These are phyloP conservation scores for Artemisiospiza belli DNA, from an alignment of 2,113 vertebrate genomes.

Conservation along the genomic window DNA sequence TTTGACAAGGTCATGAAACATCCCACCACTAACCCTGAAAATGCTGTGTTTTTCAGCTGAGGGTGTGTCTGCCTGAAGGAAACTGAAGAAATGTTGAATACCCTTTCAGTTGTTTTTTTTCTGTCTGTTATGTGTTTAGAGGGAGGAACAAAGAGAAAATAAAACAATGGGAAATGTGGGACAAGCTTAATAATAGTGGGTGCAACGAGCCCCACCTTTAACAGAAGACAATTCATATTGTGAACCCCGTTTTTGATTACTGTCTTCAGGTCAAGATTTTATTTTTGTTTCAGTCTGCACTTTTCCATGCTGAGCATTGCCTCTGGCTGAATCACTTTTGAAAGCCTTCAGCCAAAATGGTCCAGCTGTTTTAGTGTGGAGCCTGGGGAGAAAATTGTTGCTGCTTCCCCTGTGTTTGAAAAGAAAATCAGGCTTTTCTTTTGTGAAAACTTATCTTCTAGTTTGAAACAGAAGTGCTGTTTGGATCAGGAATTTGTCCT, in stretches of 20 bases:
- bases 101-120: not conserved
- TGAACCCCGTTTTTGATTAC: not conserved
- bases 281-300: not conserved
- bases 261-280: not conserved
- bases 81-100: not conserved
- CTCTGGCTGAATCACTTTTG: not conserved
- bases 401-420: not conserved
- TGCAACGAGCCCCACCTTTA: constrained; percentile 7
- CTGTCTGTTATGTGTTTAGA: constrained; percentile 36
- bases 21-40: not conserved
- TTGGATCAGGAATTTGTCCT: not conserved
- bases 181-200: not conserved
- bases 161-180: constrained; percentile 27
- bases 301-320: constrained; percentile 9
- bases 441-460: not conserved
- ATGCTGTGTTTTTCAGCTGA: not conserved
- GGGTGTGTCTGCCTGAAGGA: constrained; percentile 35
- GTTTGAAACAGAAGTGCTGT: not conserved
- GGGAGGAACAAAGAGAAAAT: constrained; percentile 53
- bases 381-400: not conserved
- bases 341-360: constrained; percentile 22
- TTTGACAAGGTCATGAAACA: not conserved
- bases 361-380: not conserved
- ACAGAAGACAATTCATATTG: constrained; percentile 2
- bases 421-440: not conserved